Percentiles rank a stretch among this genome's conserved stretches.
These are phyloP conservation scores for Melanotaenia nigrans DNA, from an alignment of 2,797 vertebrate genomes.

Conservation along the genomic window DNA sequence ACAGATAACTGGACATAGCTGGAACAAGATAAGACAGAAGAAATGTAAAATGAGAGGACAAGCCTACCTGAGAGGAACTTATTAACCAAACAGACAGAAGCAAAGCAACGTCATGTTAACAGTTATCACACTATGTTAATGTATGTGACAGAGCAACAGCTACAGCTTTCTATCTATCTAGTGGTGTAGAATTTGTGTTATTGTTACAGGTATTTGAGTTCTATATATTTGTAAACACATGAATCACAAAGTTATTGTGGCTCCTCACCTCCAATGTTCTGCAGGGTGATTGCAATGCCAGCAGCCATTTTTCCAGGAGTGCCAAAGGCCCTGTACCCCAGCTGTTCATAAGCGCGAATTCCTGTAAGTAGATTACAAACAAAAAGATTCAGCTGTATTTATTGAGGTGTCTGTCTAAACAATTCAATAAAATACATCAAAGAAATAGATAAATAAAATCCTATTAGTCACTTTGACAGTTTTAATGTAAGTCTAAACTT, in stretches of 20 bases:
- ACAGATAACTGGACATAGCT: slow-evolving; percentile 99
- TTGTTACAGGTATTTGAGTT: slow-evolving; percentile 11
- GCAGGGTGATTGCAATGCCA: slow-evolving; percentile 92
- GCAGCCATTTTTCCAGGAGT: slow-evolving; percentile 94
- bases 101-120: slow-evolving; percentile 15
- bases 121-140: slow-evolving; percentile 17
- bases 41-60: background rate
- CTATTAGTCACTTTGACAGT: background rate
- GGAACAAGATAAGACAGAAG: slow-evolving; percentile 42
- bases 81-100: slow-evolving; percentile 13
- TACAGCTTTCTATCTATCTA: slow-evolving; percentile 1
- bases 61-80: background rate
- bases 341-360: slow-evolving; percentile 94
- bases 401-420: slow-evolving; percentile 2
- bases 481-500: background rate
- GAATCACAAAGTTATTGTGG: background rate
- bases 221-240: slow-evolving; percentile 8
- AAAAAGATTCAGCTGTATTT: slow-evolving; percentile 30
- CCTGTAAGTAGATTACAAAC: slow-evolving; percentile 77
- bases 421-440: slow-evolving; percentile 1
- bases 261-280: slow-evolving; percentile 93
- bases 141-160: background rate
- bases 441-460: background rate
- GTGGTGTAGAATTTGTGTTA: slow-evolving; percentile 27
- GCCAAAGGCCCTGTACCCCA: slow-evolving; percentile 93